These are phyloP conservation scores for Lingula anatina DNA, from an alignment of 2,888 invertebrate genomes.

Conservation along the genomic window DNA sequence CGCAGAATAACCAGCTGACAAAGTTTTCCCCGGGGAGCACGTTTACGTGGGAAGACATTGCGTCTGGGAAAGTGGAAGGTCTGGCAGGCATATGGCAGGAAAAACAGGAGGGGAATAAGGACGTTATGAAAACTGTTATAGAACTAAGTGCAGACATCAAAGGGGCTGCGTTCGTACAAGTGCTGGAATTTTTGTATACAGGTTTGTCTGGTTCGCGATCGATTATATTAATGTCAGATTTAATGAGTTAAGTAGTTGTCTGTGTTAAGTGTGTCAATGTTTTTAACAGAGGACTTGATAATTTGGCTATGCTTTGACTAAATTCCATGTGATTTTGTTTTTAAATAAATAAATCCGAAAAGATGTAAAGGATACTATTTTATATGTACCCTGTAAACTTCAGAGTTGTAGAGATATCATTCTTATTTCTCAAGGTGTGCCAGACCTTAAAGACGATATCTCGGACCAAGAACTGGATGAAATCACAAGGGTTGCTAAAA, in stretches of 20 bases:
- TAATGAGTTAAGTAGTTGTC: too few species aligned
- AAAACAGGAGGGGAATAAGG: background rate
- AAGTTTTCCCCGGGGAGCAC: conserved; percentile 18
- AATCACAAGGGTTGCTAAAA: conserved; percentile 22
- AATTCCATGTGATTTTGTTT: too few species aligned
- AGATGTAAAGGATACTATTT: too few species aligned
- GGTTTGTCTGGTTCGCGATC: conserved; percentile 27
- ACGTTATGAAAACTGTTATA: conserved; percentile 12
- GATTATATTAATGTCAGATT: too few species aligned
- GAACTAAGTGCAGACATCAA: conserved; percentile 31
- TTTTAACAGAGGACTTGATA: too few species aligned
- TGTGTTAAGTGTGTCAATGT: too few species aligned
- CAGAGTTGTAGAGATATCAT: too few species aligned
- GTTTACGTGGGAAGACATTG: conserved; percentile 25
- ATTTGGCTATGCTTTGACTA: too few species aligned
- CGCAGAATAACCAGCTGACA: conserved; percentile 24
- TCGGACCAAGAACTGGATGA: conserved; percentile 19
- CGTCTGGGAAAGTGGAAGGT: conserved; percentile 30
- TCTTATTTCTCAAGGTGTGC: conserved; percentile 30
- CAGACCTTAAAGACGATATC: conserved; percentile 21
- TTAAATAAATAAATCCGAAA: too few species aligned
- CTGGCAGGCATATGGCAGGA: conserved; percentile 16
- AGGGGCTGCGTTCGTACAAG: conserved; percentile 29
- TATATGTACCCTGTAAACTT: too few species aligned
- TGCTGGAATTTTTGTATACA: conserved; percentile 42